A percentile compares a stretch with the other conserved stretches of the same genome.
These are phyloP conservation scores for Aix galericulata DNA, from an alignment of 2,113 vertebrate species.

Conservation along the genomic window DNA sequence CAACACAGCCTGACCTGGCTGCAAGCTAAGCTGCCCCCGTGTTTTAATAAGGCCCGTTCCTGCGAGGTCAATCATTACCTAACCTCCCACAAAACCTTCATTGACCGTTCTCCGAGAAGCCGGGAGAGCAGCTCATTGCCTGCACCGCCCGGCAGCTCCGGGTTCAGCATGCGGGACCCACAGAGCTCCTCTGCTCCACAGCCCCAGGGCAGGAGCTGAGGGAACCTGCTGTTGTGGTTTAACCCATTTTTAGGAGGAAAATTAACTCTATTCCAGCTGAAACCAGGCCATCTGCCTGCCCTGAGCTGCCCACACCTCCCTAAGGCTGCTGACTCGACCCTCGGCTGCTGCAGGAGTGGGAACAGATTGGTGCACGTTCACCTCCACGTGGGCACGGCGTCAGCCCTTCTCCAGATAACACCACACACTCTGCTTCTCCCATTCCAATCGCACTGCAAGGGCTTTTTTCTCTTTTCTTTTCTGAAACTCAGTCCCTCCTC, in stretches of 20 bases:
- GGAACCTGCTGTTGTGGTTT: not conserved
- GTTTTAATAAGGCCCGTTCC: not conserved
- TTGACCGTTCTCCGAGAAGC: accelerated
- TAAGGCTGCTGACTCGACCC: accelerated
- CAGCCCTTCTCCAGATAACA: not conserved
- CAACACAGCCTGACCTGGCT: accelerated
- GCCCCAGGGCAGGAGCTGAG: not conserved
- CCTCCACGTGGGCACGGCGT: not conserved
- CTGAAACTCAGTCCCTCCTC: conserved; percentile 4
- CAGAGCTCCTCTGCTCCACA: not conserved
- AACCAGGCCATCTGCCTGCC: too few relatives aligned
- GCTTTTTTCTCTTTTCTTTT: not conserved
- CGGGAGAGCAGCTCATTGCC: not conserved
- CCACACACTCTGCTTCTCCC: not conserved
- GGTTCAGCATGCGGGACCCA: accelerated
- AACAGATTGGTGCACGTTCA: not conserved
- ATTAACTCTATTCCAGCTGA: too few relatives aligned
- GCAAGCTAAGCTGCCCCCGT: not conserved
- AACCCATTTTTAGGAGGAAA: too few relatives aligned
- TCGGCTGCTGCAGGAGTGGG: accelerated
- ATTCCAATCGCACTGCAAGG: not conserved
- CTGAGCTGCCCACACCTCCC: accelerated
- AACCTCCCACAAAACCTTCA: not conserved
- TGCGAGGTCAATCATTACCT: not conserved
- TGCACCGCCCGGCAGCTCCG: accelerated